Evolutionary conservation across 2,113 vertebrate species (phyloP).

Genomic region (Pachyramphus minor): DNA sequence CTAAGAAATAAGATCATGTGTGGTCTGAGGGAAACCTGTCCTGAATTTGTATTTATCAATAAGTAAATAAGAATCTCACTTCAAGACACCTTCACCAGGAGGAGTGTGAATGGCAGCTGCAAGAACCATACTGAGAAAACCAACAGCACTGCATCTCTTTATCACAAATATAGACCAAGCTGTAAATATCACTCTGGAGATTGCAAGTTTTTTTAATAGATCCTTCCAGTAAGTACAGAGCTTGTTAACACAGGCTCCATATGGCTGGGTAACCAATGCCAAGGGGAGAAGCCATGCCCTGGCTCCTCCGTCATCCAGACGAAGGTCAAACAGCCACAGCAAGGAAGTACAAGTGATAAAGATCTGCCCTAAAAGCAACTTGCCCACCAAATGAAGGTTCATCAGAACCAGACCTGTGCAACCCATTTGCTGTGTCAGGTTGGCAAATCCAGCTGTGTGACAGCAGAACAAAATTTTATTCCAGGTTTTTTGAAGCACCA

Average conservation of each 20-base stretch:
- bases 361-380: neutral
- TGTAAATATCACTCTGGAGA: neutral
- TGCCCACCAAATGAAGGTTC: neutral
- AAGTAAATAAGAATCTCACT: neutral
- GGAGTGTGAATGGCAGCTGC: neutral
- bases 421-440: neutral
- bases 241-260: neutral
- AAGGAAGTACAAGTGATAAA: neutral
- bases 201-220: neutral
- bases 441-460: neutral
- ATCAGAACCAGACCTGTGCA: neutral
- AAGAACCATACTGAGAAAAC: neutral
- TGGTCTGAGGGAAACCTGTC: neutral
- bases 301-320: neutral
- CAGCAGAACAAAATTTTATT: neutral
- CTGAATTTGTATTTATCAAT: neutral
- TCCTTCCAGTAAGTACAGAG: neutral
- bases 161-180: neutral
- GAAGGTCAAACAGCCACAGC: neutral
- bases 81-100: neutral
- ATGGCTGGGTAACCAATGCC: neutral
- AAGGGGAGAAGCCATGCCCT: neutral
- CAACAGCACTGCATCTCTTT: neutral
- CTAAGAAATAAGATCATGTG: neutral
- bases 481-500: neutral